phyloP scores from a whole-genome alignment of 2,888 invertebrate genomes.

The Leucophenga maculata region DNA sequence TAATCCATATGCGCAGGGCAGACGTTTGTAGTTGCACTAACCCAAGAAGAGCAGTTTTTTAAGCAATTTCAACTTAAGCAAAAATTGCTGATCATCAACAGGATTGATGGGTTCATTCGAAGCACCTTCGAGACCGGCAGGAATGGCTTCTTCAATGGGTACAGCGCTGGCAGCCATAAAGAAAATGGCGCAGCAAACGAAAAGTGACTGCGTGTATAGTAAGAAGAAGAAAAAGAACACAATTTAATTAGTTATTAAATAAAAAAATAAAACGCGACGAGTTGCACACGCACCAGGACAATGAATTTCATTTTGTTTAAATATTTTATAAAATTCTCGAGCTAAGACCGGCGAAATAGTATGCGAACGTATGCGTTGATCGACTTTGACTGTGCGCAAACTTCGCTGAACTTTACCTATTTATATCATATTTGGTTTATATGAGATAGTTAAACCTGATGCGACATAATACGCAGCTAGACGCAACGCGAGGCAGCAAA shows the following conservation, averaged over 20 bases:
- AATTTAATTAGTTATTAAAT: conserved; percentile 29
- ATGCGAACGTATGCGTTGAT: conserved; percentile 43
- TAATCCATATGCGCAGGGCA: conserved; percentile 39
- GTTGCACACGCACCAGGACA: conserved; percentile 57
- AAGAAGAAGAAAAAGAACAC: conserved; percentile 6
- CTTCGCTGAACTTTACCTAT: conserved; percentile 49
- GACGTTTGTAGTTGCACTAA: conserved; percentile 47
- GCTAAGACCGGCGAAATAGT: conserved; percentile 19
- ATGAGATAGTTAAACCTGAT: neutral
- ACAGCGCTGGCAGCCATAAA: conserved; percentile 57
- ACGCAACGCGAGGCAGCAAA: neutral
- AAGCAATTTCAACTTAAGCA: conserved; percentile 62
- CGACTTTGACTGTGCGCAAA: conserved; percentile 61
- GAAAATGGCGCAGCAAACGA: conserved; percentile 60
- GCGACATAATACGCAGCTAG: neutral
- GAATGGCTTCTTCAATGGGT: conserved; percentile 66
- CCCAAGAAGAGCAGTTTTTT: conserved; percentile 66
- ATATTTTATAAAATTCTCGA: conserved; percentile 48
- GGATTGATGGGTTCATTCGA: conserved; percentile 58
- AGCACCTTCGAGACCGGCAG: conserved; percentile 62
- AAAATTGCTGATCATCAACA: conserved; percentile 60
- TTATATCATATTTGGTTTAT: conserved; percentile 45
- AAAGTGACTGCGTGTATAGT: conserved; percentile 58
- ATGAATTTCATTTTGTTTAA: conserved; percentile 63
- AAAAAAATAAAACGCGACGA: neutral